Conservation (phyloP, 2,113 vertebrate species). For the Motacilla alba region DNA sequence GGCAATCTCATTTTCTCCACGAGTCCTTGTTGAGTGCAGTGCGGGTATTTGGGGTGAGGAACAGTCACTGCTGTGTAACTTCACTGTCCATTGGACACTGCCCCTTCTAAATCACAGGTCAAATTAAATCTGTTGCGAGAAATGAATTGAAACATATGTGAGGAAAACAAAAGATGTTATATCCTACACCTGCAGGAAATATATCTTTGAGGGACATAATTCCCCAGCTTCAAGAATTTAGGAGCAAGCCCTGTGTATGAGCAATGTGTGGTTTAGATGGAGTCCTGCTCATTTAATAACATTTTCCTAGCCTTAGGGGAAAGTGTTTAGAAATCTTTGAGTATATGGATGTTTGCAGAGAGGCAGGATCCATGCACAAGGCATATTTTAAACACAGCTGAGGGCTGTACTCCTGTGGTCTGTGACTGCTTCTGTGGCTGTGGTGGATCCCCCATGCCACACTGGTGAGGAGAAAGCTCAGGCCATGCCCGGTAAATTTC, state of each 20-base stretch:
- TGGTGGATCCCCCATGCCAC: neutral
- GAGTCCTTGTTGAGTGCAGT: neutral
- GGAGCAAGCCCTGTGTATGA: neutral
- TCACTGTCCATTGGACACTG: neutral
- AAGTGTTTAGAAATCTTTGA: neutral
- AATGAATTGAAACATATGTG: neutral
- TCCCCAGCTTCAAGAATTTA: neutral
- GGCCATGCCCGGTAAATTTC: neutral
- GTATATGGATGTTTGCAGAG: neutral
- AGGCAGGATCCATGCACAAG: neutral
- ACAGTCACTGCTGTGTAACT: neutral
- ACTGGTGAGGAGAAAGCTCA: neutral
- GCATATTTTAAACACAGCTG: neutral
- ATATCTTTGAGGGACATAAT: neutral
- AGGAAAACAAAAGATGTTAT: neutral
- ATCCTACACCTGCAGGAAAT: neutral
- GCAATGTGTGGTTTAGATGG: neutral
- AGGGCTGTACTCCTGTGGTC: neutral
- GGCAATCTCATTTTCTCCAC: neutral
- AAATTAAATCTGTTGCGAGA: neutral
- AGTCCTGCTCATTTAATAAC: neutral
- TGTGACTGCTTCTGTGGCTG: neutral
- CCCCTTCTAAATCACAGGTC: neutral
- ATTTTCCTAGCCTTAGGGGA: neutral
- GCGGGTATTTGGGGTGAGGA: rapidly evolving